Conservation (phyloP, 2,888 invertebrate genomes). For the Luffia ferchaultella region DNA sequence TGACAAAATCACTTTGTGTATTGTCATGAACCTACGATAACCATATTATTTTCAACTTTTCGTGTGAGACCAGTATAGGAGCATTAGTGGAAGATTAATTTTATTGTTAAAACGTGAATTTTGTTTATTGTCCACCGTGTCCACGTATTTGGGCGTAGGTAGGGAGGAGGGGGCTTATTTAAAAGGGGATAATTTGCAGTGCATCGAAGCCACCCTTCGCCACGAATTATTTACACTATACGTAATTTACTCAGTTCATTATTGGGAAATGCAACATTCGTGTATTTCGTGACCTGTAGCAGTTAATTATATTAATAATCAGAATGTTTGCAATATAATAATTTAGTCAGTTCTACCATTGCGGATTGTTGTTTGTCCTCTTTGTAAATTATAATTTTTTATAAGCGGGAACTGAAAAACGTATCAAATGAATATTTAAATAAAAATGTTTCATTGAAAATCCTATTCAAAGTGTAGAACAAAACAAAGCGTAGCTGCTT, state of each 20-base stretch:
- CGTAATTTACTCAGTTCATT: slow-evolving; percentile 63
- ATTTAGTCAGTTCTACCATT: no score
- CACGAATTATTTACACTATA: slow-evolving; percentile 63
- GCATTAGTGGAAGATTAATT: slow-evolving; percentile 68
- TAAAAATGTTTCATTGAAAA: neutral
- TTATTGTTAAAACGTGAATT: slow-evolving; percentile 68
- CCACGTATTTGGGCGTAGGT: slow-evolving; percentile 32
- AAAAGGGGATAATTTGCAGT: slow-evolving; percentile 57
- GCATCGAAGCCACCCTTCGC: slow-evolving; percentile 61
- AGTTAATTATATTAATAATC: slow-evolving; percentile 62
- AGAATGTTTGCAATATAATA: no score
- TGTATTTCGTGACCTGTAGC: slow-evolving; percentile 48
- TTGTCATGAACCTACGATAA: no score
- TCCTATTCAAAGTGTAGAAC: neutral
- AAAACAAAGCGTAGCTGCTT: neutral
- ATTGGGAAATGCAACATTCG: slow-evolving; percentile 61
- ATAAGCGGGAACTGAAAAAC: no score
- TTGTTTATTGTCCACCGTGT: slow-evolving; percentile 57
- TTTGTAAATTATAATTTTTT: no score
- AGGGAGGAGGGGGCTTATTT: slow-evolving; percentile 24
- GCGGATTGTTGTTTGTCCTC: no score
- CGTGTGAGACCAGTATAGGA: no score
- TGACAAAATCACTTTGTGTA: no score
- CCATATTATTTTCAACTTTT: no score
- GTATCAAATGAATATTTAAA: no score